phyloP scores from a whole-genome alignment of 2,113 vertebrate genomes.

The Dascyllus trimaculatus region DNA sequence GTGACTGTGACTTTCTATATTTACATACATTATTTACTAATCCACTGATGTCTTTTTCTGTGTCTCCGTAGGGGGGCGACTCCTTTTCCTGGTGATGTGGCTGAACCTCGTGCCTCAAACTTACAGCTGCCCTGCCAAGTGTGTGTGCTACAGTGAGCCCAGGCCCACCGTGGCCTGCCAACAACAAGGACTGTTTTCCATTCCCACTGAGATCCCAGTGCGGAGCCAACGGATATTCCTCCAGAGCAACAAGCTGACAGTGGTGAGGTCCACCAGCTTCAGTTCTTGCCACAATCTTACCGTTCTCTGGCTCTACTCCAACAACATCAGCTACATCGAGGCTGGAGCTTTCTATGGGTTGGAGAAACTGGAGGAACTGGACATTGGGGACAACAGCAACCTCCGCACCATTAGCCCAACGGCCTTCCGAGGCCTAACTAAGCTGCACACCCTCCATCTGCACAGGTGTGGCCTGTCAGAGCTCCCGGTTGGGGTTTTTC shows the following conservation, averaged over 20 bases:
- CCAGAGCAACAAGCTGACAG: slow-evolving; percentile 93
- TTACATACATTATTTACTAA: slow-evolving; percentile 30
- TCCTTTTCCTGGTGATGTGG: slow-evolving; percentile 94
- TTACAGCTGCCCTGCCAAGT: slow-evolving; percentile 92
- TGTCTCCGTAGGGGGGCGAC: slow-evolving; percentile 88
- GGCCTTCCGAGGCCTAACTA: slow-evolving; percentile 92
- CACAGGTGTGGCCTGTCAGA: slow-evolving; percentile 95
- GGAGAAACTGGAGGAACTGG: slow-evolving; percentile 93
- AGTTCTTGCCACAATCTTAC: slow-evolving; percentile 95
- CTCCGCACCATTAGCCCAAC: slow-evolving; percentile 91
- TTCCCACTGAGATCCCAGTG: slow-evolving; percentile 92
- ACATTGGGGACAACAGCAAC: slow-evolving; percentile 95
- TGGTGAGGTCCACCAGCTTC: slow-evolving; percentile 92
- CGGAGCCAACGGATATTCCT: slow-evolving; percentile 97
- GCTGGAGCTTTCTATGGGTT: slow-evolving; percentile 92
- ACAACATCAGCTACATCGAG: slow-evolving; percentile 94
- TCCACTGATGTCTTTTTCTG: slow-evolving; percentile 32
- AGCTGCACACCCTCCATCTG: slow-evolving; percentile 94
- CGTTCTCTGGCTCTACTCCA: slow-evolving; percentile 96
- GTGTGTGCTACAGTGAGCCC: slow-evolving; percentile 96
- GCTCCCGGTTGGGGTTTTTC: slow-evolving; percentile 92
- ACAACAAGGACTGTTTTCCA: slow-evolving; percentile 94
- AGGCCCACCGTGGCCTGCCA: slow-evolving; percentile 96
- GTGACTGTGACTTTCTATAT: slow-evolving; percentile 15
- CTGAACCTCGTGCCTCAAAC: slow-evolving; percentile 89